Base-by-base conservation (phyloP, 2,888 invertebrate species). In the Rosalia funebris region DNA sequence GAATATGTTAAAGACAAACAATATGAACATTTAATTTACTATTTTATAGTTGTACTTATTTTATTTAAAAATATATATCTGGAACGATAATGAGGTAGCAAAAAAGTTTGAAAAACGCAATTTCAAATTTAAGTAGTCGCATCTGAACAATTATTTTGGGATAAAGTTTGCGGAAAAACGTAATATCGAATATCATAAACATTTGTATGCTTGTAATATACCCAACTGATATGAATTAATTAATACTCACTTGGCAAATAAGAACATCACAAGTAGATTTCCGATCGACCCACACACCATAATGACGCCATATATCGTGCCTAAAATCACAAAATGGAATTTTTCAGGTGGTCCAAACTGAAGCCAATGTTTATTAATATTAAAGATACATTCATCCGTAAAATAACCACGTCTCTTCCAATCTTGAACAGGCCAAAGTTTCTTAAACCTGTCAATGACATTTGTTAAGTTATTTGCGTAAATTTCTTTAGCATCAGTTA, bases 311-410 rank as follows among this genome's bases (percentile, higher is more conserved):
- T 91, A 91, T 48, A 89, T 71, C 11, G 82, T 77, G 1, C 87
- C 91, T 71, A 91, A 81, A 1, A 83, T 75, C 73, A 85, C 86
- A 77, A 90, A 89, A 44, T 85, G 79, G 16, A 77, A 72, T 45
- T 83, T 82, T 32, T 82, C 78, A 0, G 90, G 89, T 1, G 91
- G 90, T 16, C 85, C 83, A 76, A 88, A 92, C 68, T 84, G 81
- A 65, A 92, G 79, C 92, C 92, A 92, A 76, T 91, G 89, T 0
- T 85, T 82, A 79, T 91, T 90, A 62, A 92, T 88, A 62, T 84
- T 77, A 57, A 83, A 74, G 70, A 88, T 73, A 71, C 85, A 87
- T 60, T 85, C 84, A 34, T 86, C 87, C 2, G 82, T 79, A 75
- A 88, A 88, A 73, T 83, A 84, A 15, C 87, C 87, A 60, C 81